These are phyloP conservation scores for Tapirus indicus DNA, from an alignment of 2,797 vertebrate genomes.

Conservation along the genomic window DNA sequence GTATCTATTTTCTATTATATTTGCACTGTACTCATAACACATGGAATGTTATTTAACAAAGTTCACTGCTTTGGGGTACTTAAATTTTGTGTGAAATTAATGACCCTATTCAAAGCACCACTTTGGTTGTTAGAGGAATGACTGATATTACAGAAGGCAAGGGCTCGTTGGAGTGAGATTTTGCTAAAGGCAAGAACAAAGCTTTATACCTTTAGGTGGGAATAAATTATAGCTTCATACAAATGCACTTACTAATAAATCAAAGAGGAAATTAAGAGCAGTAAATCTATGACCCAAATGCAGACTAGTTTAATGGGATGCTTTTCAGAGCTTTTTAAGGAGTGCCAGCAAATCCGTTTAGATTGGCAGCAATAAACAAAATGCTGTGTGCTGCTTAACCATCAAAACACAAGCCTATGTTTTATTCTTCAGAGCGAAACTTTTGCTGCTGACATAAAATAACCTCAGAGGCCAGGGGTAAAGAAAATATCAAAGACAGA, in stretches of 20 bases:
- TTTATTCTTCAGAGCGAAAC: slow-evolving; percentile 31
- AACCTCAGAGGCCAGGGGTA: neutral
- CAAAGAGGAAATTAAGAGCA: slow-evolving; percentile 69
- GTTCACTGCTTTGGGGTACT: slow-evolving; percentile 1
- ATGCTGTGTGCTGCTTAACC: neutral
- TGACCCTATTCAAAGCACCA: slow-evolving; percentile 24
- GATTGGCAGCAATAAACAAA: slow-evolving; percentile 57
- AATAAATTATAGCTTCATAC: slow-evolving; percentile 68
- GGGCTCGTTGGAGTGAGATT: neutral
- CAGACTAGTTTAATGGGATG: slow-evolving; percentile 46
- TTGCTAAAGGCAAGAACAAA: slow-evolving; percentile 61
- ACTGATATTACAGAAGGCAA: neutral
- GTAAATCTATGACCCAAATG: slow-evolving; percentile 67
- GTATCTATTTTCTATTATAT: slow-evolving; percentile 34
- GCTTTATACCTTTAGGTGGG: slow-evolving; percentile 37
- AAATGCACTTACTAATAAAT: slow-evolving; percentile 66
- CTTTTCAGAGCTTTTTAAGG: slow-evolving; percentile 59
- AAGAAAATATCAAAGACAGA: slow-evolving; percentile 38
- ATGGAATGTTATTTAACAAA: slow-evolving; percentile 47
- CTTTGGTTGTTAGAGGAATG: neutral
- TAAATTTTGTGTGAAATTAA: slow-evolving; percentile 55
- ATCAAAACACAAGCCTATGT: neutral
- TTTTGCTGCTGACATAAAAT: slow-evolving; percentile 15
- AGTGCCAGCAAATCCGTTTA: slow-evolving; percentile 54
- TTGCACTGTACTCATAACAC: neutral